Evolutionary conservation across 1,140 invertebrate genomes (phyloP).

Genomic region (Sinella curviseta): DNA sequence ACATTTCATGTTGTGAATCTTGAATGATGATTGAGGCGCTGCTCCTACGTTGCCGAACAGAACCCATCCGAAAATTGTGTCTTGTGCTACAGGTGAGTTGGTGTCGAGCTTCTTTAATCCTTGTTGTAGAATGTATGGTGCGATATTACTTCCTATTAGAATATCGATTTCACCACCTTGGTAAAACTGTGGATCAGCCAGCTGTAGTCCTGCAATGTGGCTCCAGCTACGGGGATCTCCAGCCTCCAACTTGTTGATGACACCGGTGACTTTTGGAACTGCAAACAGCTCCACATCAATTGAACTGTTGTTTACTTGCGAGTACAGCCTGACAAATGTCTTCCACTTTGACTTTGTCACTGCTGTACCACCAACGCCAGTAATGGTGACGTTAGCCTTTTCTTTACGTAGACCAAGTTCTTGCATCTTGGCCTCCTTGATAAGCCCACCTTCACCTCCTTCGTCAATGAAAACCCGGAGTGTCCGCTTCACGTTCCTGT

Average conservation of each 20-base stretch:
- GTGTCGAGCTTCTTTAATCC: not conserved
- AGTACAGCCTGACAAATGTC: not conserved
- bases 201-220: not conserved
- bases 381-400: not conserved
- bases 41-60: not conserved
- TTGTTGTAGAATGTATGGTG: not conserved
- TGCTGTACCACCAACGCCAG: not conserved
- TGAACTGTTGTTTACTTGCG: not conserved
- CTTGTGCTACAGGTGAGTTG: not conserved
- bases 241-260: not conserved
- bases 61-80: slow-evolving; percentile 13
- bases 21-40: not conserved
- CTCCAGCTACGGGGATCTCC: not conserved
- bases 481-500: not conserved
- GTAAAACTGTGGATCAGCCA: slow-evolving; percentile 1
- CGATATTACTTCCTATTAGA: not conserved
- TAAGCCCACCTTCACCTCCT: not conserved
- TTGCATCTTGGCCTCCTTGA: not conserved
- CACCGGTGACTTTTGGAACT: not conserved
- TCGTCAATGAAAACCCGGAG: not conserved
- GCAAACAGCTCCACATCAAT: not conserved
- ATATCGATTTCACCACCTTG: not conserved
- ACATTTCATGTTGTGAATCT: not conserved
- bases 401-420: not conserved
- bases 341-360: not conserved